A percentile compares a stretch with the other conserved stretches of the same genome.
Evolutionary conservation across 1,140 invertebrate species (phyloP).

Genomic region (Parapsyche elsis): DNA sequence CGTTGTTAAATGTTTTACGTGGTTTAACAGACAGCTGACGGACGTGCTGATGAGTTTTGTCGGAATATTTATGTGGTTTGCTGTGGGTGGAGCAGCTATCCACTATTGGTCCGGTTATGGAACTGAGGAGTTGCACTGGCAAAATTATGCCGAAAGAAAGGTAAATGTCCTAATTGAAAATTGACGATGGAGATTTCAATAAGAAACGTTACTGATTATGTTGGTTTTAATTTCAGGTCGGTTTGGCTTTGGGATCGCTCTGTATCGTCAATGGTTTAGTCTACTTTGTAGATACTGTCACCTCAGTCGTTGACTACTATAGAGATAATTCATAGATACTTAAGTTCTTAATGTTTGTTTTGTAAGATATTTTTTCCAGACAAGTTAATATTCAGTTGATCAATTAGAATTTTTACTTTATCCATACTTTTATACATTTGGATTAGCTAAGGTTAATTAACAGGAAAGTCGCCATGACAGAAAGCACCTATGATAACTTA

Average conservation of each 20-base stretch:
- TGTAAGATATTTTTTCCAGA: too few relatives aligned
- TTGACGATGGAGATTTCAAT: too few relatives aligned
- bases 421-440: too few relatives aligned
- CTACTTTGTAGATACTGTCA: constrained; percentile 80
- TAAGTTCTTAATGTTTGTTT: not conserved
- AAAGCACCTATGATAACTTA: too few relatives aligned
- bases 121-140: constrained; percentile 76
- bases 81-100: constrained; percentile 82
- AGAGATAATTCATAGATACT: constrained; percentile 66
- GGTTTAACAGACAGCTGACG: constrained; percentile 69
- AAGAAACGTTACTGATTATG: not conserved
- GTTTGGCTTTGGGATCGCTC: constrained; percentile 80
- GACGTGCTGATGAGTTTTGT: constrained; percentile 89
- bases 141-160: constrained; percentile 76
- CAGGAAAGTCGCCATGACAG: too few relatives aligned
- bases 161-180: constrained; percentile 61
- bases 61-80: constrained; percentile 84
- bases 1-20: too few relatives aligned
- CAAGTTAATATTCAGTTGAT: too few relatives aligned
- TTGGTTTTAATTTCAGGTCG: constrained; percentile 67
- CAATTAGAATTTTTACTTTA: too few relatives aligned
- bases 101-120: constrained; percentile 90
- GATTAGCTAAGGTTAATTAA: too few relatives aligned
- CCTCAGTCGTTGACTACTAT: constrained; percentile 78
- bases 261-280: constrained; percentile 82